Conservation (phyloP, 37 sponge, comb jelly and placozoan genomes). For the Trichoplax adhaerens region DNA sequence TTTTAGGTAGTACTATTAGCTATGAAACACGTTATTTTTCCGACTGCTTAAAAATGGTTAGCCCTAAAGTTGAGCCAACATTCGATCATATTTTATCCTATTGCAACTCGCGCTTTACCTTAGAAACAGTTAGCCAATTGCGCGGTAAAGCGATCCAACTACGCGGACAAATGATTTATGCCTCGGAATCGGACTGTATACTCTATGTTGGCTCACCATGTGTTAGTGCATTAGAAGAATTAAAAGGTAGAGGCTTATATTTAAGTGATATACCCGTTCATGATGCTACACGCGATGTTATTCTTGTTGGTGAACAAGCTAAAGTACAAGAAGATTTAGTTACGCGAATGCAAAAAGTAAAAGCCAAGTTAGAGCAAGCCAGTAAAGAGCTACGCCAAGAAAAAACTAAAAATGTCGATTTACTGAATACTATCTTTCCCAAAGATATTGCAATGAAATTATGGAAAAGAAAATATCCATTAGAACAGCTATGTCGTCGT, state of each 20-base stretch:
- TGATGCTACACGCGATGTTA: conserved; percentile 44
- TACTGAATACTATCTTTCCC: conserved; percentile 67
- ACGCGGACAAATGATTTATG: conserved; percentile 50
- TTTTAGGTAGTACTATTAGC: no score
- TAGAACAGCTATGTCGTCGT: no score
- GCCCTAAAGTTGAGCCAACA: conserved; percentile 23
- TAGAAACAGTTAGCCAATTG: background rate
- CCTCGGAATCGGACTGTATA: conserved; percentile 1
- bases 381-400: conserved; percentile 3
- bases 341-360: conserved; percentile 31
- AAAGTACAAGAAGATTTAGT: conserved; percentile 26
- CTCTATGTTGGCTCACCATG: conserved; percentile 55
- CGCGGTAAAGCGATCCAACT: conserved; percentile 2
- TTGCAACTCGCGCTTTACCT: conserved; percentile 23
- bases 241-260: conserved; percentile 33
- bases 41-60: conserved; percentile 23
- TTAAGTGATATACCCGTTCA: conserved; percentile 57
- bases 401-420: conserved; percentile 29
- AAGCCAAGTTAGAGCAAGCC: conserved; percentile 15
- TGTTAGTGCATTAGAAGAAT: conserved; percentile 20
- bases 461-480: background rate
- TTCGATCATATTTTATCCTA: conserved; percentile 15
- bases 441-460: conserved; percentile 28
- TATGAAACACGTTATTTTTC: background rate
- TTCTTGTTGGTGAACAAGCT: conserved; percentile 29